phyloP scores from a whole-genome alignment of 2,888 invertebrate genomes.

The Parelbella ahira region DNA sequence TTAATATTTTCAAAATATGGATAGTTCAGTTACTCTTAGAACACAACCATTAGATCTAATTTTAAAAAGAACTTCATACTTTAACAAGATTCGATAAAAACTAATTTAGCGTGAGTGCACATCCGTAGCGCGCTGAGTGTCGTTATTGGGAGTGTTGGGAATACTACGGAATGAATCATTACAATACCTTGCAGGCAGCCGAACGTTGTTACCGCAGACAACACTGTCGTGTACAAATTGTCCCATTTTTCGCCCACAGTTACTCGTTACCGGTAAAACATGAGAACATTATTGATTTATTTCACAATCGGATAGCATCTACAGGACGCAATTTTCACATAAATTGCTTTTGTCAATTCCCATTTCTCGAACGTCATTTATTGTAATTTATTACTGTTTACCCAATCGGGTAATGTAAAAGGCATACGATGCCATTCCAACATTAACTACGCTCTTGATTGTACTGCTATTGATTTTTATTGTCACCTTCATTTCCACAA shows the following conservation, averaged over 20 bases:
- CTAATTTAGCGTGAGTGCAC: too few relatives aligned
- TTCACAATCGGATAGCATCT: constrained; percentile 40
- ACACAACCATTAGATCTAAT: too few relatives aligned
- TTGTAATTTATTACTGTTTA: constrained; percentile 58
- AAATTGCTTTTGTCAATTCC: constrained; percentile 59
- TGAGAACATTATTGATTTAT: constrained; percentile 41
- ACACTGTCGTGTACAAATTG: too few relatives aligned
- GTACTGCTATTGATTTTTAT: constrained; percentile 19
- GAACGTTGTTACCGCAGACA: too few relatives aligned
- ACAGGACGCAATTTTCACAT: constrained; percentile 50
- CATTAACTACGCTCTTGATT: constrained; percentile 23
- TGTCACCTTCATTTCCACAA: constrained; percentile 14
- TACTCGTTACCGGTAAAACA: background rate
- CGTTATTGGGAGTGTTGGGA: too few relatives aligned
- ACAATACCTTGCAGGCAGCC: too few relatives aligned
- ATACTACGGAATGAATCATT: too few relatives aligned
- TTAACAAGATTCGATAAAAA: too few relatives aligned
- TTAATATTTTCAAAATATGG: too few relatives aligned
- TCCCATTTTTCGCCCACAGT: background rate
- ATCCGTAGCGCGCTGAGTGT: too few relatives aligned
- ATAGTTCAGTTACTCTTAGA: too few relatives aligned
- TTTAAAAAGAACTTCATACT: too few relatives aligned
- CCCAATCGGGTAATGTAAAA: constrained; percentile 29
- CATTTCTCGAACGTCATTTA: constrained; percentile 51
- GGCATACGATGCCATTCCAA: constrained; percentile 16